A percentile compares a stretch with the other conserved stretches of the same genome.
These are phyloP conservation scores for Zingel zingel DNA, from an alignment of 2,113 vertebrate genomes.

Conservation along the genomic window DNA sequence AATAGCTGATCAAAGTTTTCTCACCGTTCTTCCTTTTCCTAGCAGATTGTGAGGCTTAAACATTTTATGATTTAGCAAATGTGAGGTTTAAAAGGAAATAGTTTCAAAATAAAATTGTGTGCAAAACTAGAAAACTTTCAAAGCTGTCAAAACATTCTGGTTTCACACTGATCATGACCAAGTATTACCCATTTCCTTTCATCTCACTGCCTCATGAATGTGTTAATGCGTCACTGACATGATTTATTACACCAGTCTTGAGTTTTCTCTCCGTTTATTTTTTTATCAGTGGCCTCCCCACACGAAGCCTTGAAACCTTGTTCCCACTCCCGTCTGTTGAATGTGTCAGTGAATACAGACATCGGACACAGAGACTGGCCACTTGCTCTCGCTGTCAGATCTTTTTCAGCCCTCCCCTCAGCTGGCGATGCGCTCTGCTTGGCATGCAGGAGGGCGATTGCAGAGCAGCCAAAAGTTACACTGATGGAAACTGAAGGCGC, in stretches of 20 bases:
- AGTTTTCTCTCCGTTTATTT: constrained; percentile 3
- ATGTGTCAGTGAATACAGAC: constrained; percentile 55
- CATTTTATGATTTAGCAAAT: background rate
- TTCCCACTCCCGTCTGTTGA: constrained; percentile 49
- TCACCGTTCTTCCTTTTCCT: background rate
- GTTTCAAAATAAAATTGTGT: background rate
- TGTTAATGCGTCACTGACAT: constrained; percentile 57
- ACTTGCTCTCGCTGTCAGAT: constrained; percentile 33
- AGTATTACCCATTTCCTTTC: constrained; percentile 43
- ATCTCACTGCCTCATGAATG: constrained; percentile 55
- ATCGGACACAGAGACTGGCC: constrained; percentile 32
- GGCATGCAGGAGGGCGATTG: constrained; percentile 64
- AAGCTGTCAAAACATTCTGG: background rate
- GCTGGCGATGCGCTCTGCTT: constrained; percentile 61
- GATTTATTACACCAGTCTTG: constrained; percentile 51
- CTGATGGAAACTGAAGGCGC: constrained; percentile 59
- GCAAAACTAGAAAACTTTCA: background rate
- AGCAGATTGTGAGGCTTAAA: background rate
- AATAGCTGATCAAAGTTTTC: background rate
- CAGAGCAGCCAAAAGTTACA: constrained; percentile 66
- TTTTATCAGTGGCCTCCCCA: constrained; percentile 43
- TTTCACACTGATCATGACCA: constrained; percentile 13
- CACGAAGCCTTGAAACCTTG: constrained; percentile 28
- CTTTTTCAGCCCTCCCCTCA: constrained; percentile 10
- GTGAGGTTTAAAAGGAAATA: background rate